Conservation (phyloP, 2,113 vertebrate genomes). For the Promerops cafer region DNA sequence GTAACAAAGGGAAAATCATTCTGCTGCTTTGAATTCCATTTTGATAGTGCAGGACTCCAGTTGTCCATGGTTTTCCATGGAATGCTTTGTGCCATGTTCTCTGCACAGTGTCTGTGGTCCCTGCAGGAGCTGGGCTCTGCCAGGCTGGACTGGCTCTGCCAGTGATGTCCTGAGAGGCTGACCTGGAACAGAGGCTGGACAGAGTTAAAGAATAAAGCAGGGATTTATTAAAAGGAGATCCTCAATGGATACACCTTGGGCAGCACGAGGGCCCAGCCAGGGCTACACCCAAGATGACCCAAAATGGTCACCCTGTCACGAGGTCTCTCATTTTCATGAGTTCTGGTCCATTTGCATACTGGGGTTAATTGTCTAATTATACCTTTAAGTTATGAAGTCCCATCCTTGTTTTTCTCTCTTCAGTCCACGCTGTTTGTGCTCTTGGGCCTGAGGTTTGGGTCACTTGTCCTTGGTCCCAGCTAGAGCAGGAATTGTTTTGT, state of each 20-base stretch:
- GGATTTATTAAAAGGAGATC: neutral
- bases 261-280: neutral
- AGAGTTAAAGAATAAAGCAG: neutral
- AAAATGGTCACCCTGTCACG: no score
- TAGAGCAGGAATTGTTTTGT: neutral
- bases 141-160: neutral
- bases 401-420: neutral
- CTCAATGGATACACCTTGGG: neutral
- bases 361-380: neutral
- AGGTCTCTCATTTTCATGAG: no score
- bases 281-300: neutral
- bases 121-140: neutral
- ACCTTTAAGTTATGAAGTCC: neutral
- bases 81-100: neutral
- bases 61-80: accelerated
- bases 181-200: neutral
- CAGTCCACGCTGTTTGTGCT: neutral
- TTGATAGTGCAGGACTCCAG: accelerated
- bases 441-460: neutral
- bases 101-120: neutral
- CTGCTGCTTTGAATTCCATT: neutral
- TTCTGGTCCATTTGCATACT: neutral
- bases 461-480: neutral
- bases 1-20: neutral
- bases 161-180: neutral